Evolutionary conservation across 1,140 invertebrate species (phyloP).

Genomic region (Varroa destructor): DNA sequence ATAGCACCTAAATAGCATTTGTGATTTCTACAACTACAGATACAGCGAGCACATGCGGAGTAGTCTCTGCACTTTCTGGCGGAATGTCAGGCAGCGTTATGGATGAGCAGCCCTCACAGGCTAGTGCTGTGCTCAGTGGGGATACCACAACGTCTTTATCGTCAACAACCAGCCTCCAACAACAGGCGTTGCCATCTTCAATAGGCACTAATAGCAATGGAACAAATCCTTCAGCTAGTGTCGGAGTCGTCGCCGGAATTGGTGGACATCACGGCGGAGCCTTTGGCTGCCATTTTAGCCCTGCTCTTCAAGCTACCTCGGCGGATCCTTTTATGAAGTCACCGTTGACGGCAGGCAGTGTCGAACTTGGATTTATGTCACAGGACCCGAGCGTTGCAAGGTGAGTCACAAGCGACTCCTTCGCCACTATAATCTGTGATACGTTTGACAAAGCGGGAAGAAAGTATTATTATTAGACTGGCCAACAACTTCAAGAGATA

Average conservation of each 20-base stretch:
- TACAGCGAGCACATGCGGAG: too few relatives aligned
- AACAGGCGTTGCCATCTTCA: neutral
- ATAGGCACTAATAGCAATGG: too few relatives aligned
- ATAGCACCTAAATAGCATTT: too few relatives aligned
- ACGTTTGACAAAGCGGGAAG: too few relatives aligned
- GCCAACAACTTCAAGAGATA: too few relatives aligned
- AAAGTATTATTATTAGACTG: too few relatives aligned
- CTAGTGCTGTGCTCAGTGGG: neutral
- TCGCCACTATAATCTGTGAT: too few relatives aligned
- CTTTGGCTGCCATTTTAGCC: neutral
- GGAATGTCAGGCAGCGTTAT: too few relatives aligned
- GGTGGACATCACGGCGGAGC: too few relatives aligned
- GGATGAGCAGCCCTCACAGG: too few relatives aligned
- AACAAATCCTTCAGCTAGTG: neutral
- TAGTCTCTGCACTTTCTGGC: too few relatives aligned
- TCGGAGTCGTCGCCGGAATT: neutral
- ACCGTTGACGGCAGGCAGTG: slow-evolving; percentile 34
- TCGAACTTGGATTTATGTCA: slow-evolving; percentile 37
- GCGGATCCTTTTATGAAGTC: slow-evolving; percentile 34
- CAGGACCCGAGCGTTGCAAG: slow-evolving; percentile 34
- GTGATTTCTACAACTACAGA: too few relatives aligned
- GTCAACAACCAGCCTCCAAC: slow-evolving; percentile 15
- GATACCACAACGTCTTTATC: slow-evolving; percentile 5
- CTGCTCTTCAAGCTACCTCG: slow-evolving; percentile 25
- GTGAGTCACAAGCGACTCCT: neutral